Conservation (phyloP, 2,113 vertebrate species). For the Aythya baeri region DNA sequence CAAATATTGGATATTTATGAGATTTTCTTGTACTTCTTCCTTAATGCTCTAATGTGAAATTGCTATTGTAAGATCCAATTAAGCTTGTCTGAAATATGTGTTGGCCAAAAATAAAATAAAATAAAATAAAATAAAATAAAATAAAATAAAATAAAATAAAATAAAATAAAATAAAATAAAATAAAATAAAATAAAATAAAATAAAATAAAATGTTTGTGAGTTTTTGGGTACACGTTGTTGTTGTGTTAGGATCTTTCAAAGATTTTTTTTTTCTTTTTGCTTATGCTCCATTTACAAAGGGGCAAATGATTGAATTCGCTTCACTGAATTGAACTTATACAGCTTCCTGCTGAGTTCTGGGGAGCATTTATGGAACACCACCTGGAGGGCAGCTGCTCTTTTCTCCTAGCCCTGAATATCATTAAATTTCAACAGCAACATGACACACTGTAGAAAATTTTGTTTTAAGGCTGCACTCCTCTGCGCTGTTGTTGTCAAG, state of each 20-base stretch:
- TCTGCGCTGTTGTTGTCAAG: not conserved
- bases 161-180: not conserved
- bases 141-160: not conserved
- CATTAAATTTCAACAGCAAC: constrained; percentile 68
- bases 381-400: constrained; percentile 75
- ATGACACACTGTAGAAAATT: constrained; percentile 51
- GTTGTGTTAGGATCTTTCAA: constrained; percentile 18
- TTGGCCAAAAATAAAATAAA: not conserved
- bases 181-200: not conserved
- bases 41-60: not conserved
- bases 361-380: constrained; percentile 69
- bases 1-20: not conserved
- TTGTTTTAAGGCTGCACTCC: constrained; percentile 22
- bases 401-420: constrained; percentile 71
- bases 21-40: not conserved
- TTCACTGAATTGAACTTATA: constrained; percentile 70
- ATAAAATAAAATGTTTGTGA: not conserved
- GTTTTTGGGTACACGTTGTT: not conserved
- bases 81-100: not conserved
- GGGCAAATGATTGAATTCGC: constrained; percentile 72
- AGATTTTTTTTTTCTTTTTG: not conserved
- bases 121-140: not conserved
- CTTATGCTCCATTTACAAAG: constrained; percentile 67
- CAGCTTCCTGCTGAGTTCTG: constrained; percentile 67
- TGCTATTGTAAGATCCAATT: not conserved